Evolutionary conservation across 2,888 invertebrate genomes (phyloP), one percentile per base, ranked within the genome.

Genomic region (Operophtera brumata): DNA sequence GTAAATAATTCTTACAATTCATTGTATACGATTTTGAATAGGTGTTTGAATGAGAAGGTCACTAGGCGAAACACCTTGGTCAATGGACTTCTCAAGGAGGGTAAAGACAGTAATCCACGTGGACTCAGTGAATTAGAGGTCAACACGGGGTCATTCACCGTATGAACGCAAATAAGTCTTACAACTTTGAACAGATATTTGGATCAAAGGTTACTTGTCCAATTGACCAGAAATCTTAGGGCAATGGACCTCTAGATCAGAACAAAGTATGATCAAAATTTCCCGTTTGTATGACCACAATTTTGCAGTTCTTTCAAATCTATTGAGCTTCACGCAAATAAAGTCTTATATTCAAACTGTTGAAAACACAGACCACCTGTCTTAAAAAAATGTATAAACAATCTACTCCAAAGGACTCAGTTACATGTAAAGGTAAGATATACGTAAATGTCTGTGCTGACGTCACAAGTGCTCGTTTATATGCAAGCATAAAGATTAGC

Each of bases 401-500:
- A 20, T 20, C 2, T 20, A 20, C 2, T n/a, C n/a, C n/a, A n/a
- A n/a, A n/a, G n/a, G n/a, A n/a, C n/a, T 20, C 20, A 3, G 20
- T 20, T 20, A 20, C 20, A 11, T 5, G 11, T 11, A 34, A 34
- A 34, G n/a, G n/a, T 11, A 6, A 7, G 6, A 36, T 36, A 0
- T 13, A 36, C 36, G 13, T 13, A 36, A n/a, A 13, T 36, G 8
- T 13, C n/a, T 13, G 36, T 37, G 36, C 36, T 26, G 35, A 9
- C 30, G 35, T 46, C 39, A 41, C 40, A 46, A 12, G 25, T 47
- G 37, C 9, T 52, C 11, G 28, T 53, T 41, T 32, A 37, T 43
- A 53, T 52, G 30, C 30, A 32, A 25, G 25, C 41, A 30, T 37
- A 47, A 13, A 25, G 11, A 44, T 47, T 35, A 40, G 14, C 11